Conservation (phyloP, 1,140 invertebrate genomes). For the Papilio dardanus region DNA sequence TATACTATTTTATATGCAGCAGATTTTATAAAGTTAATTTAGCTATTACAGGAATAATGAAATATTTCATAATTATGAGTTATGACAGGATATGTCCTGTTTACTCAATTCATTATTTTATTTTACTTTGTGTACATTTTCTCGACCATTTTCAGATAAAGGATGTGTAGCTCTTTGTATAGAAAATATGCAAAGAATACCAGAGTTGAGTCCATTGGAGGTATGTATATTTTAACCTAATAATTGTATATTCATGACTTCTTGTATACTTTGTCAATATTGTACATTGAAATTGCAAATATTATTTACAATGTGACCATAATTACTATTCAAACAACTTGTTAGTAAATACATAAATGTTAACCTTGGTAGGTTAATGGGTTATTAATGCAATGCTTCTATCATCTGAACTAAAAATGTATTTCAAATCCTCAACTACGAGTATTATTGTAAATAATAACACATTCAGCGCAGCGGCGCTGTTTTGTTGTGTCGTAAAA, state of each 20-base stretch:
- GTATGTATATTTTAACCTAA: conserved; percentile 47
- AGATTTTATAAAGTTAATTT: not conserved
- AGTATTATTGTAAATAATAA: not conserved
- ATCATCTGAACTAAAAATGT: not conserved
- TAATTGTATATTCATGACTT: conserved; percentile 1
- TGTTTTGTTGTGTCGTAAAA: not conserved
- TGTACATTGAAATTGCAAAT: not conserved
- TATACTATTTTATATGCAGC: no score
- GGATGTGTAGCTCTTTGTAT: conserved; percentile 97
- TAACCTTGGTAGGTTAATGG: not conserved
- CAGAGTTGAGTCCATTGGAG: conserved; percentile 96
- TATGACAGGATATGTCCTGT: no score
- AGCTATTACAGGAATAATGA: conserved; percentile 1
- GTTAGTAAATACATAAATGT: not conserved
- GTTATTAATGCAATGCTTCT: not conserved
- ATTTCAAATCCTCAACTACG: no score
- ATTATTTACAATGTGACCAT: not conserved
- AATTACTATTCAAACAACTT: not conserved
- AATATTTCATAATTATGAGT: conserved; percentile 21
- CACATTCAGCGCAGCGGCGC: not conserved
- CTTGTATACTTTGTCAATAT: not conserved
- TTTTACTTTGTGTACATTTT: no score
- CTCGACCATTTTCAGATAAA: conserved; percentile 88
- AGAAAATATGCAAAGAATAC: conserved; percentile 97
- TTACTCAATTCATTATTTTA: no score